Percentiles rank a stretch among this genome's conserved stretches.
Evolutionary conservation across 1,140 invertebrate species (phyloP).

Genomic region (Portunus trituberculatus): DNA sequence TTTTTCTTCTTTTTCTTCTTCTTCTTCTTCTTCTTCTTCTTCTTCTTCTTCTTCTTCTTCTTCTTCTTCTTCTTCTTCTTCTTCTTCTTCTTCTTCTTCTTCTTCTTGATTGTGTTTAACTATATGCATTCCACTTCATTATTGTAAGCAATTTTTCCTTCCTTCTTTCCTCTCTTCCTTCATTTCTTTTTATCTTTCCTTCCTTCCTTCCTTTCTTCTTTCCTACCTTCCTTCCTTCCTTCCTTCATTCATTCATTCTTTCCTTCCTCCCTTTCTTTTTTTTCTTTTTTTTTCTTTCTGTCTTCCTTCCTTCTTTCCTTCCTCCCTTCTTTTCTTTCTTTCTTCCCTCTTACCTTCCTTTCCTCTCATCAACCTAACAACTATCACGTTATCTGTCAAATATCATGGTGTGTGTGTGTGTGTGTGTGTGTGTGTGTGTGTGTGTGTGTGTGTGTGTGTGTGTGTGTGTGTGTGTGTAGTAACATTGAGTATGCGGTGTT

Average conservation of each 20-base stretch:
- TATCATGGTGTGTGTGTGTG: background rate
- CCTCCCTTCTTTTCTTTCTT: background rate
- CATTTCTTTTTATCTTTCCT: background rate
- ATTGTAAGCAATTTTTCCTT: background rate
- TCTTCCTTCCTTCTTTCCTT: background rate
- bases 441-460: conserved; percentile 40
- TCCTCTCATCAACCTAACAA: too few species aligned
- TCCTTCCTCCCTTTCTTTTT: background rate
- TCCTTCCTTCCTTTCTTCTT: background rate
- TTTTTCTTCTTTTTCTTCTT: background rate
- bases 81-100: background rate
- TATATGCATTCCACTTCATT: background rate
- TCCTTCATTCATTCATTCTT: background rate
- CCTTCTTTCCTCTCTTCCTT: background rate
- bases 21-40: background rate
- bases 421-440: conserved; percentile 13
- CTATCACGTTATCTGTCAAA: too few species aligned
- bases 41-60: background rate
- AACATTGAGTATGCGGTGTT: background rate
- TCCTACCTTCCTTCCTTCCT: background rate
- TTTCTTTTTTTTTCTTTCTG: background rate
- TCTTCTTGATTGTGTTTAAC: background rate
- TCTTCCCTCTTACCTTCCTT: too few species aligned
- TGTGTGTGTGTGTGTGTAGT: conserved; percentile 29
- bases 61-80: too few species aligned